Evolutionary conservation across 2,797 vertebrate genomes (phyloP).

Genomic region (Clangula hyemalis): DNA sequence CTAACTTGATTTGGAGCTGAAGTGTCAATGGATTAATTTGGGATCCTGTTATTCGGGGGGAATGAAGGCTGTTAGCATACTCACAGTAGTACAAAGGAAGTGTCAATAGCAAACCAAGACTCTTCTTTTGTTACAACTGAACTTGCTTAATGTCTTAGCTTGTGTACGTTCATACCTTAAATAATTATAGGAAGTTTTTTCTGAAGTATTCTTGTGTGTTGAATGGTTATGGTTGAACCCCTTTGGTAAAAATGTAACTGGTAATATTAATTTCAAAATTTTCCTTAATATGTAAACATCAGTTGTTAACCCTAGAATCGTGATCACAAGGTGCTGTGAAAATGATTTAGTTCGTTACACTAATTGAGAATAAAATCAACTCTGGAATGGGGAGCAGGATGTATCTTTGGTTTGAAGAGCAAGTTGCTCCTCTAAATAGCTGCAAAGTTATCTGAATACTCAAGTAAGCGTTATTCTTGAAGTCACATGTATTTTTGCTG

Average conservation of each 20-base stretch:
- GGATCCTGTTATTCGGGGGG: not conserved
- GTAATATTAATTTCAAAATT: not conserved
- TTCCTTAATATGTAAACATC: not conserved
- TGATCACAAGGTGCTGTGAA: not conserved
- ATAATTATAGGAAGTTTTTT: not conserved
- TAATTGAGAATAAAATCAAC: not conserved
- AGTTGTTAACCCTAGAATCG: not conserved
- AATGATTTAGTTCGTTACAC: not conserved
- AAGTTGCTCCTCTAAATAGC: not conserved
- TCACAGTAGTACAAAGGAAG: not conserved
- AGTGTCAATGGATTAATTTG: not conserved
- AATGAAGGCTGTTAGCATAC: not conserved
- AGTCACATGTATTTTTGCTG: not conserved
- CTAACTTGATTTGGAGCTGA: not conserved
- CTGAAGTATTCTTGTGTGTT: not conserved
- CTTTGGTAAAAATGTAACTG: not conserved
- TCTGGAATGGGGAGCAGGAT: not conserved
- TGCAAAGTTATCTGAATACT: not conserved
- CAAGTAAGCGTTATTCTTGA: not conserved
- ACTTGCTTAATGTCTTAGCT: not conserved
- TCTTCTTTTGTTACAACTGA: not conserved
- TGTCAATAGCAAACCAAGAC: not conserved
- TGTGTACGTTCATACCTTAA: not conserved
- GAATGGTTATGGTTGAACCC: not conserved
- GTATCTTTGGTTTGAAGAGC: not conserved